These are phyloP conservation scores for Clavelina lepadiformis DNA, from an alignment of 23 tunicate species.

Conservation along the genomic window DNA sequence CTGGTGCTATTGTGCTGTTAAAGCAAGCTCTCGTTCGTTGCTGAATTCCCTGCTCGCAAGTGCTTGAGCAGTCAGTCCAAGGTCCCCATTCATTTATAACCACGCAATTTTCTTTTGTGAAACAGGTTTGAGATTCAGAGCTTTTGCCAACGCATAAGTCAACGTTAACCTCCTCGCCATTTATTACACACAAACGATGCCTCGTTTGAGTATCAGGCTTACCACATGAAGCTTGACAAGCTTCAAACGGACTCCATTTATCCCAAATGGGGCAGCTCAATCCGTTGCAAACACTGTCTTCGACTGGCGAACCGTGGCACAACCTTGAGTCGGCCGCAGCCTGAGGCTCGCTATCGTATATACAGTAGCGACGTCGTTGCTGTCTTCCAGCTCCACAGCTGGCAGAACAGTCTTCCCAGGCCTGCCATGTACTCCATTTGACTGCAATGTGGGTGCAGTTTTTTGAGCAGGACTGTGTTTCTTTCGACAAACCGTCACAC, in stretches of 20 bases:
- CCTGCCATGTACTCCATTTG: constrained; percentile 1
- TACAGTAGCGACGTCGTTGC: not conserved
- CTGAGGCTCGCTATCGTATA: not conserved
- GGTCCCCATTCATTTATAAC: not conserved
- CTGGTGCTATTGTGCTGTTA: not conserved
- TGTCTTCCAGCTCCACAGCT: constrained; percentile 12
- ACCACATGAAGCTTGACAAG: not conserved
- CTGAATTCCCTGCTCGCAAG: not conserved
- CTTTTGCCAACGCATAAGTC: not conserved
- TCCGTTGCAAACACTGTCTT: not conserved
- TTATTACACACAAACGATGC: not conserved
- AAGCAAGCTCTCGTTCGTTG: not conserved
- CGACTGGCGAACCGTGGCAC: not conserved
- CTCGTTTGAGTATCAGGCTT: not conserved
- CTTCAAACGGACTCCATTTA: not conserved
- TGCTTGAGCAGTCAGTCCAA: not conserved
- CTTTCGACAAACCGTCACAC: too few relatives aligned
- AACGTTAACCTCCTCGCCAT: not conserved
- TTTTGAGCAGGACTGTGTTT: too few relatives aligned
- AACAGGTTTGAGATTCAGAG: not conserved
- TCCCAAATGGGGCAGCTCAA: not conserved
- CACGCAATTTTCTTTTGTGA: not conserved
- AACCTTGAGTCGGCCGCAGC: not conserved
- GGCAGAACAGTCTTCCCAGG: constrained; percentile 6
- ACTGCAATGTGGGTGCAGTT: too few relatives aligned